Percentiles rank a stretch among this genome's conserved stretches.
Evolutionary conservation across 2,113 vertebrate species (phyloP).

Genomic region (Phaethon lepturus): DNA sequence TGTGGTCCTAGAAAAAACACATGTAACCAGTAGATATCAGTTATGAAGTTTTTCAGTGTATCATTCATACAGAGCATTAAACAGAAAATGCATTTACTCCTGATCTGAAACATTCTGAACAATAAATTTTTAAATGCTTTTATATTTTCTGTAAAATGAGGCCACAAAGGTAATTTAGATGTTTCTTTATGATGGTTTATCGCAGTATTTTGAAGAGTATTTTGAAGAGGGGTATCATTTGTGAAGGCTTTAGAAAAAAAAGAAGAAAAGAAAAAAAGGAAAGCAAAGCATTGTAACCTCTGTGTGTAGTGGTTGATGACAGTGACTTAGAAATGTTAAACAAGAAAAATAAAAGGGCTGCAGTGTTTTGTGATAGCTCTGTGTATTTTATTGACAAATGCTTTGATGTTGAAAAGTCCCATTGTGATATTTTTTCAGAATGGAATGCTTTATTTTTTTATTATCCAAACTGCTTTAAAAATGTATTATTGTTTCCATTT

Average conservation of each 20-base stretch:
- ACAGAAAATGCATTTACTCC: not conserved
- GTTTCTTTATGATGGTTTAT: slow-evolving; percentile 25
- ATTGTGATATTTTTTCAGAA: slow-evolving; percentile 13
- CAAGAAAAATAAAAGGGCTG: slow-evolving; percentile 35
- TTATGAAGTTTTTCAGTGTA: not conserved
- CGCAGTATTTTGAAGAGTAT: slow-evolving; percentile 2
- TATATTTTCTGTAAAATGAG: slow-evolving; percentile 1
- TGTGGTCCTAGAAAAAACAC: not conserved
- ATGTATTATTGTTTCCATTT: not conserved
- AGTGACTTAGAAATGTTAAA: slow-evolving; percentile 44
- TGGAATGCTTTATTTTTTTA: slow-evolving; percentile 19
- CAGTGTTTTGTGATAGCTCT: not conserved
- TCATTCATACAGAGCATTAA: not conserved
- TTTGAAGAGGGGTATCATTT: slow-evolving; percentile 1
- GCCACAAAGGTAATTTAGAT: not conserved
- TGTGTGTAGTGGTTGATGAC: slow-evolving; percentile 15
- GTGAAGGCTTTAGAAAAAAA: not conserved
- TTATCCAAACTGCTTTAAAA: slow-evolving; percentile 15
- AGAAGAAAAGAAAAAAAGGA: not conserved
- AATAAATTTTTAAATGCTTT: not conserved
- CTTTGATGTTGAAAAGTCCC: slow-evolving; percentile 10
- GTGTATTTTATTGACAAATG: slow-evolving; percentile 22
- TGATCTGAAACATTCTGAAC: not conserved
- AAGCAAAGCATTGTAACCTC: slow-evolving; percentile 12
- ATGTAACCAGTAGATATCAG: not conserved